Percentiles rank a stretch among this genome's conserved stretches.
phyloP scores from a whole-genome alignment of 1,140 invertebrate species.

The Danaus plexippus region DNA sequence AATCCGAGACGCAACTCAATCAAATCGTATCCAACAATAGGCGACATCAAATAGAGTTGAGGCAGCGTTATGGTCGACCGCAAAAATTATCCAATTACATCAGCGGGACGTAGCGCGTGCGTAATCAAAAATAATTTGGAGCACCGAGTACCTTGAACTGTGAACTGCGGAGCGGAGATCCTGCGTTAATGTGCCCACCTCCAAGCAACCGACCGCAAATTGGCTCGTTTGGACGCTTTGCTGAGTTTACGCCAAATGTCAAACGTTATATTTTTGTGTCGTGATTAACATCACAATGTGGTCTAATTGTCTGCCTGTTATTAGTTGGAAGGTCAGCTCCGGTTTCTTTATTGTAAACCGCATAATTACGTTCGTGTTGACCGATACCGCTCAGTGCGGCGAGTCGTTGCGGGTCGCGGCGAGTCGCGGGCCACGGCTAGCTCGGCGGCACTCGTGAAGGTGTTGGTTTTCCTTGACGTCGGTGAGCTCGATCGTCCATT shows the following conservation, averaged over 20 bases:
- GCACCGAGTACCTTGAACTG: constrained; percentile 9
- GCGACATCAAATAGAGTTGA: constrained; percentile 2
- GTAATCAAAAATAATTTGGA: constrained; percentile 56
- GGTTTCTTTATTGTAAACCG: background rate
- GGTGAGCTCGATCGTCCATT: constrained; percentile 27
- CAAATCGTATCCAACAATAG: too few species aligned
- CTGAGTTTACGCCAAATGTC: constrained; percentile 47
- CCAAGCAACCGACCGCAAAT: constrained; percentile 45
- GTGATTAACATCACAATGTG: constrained; percentile 38
- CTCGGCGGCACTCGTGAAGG: too few species aligned
- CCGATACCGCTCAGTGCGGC: too few species aligned
- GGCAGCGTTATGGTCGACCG: constrained; percentile 12
- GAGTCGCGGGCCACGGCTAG: too few species aligned
- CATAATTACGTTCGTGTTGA: too few species aligned
- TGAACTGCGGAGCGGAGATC: constrained; percentile 30
- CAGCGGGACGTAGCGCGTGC: constrained; percentile 25
- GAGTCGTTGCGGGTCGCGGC: too few species aligned
- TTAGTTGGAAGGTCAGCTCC: constrained; percentile 11
- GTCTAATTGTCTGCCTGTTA: constrained; percentile 31
- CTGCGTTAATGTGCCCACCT: constrained; percentile 44
- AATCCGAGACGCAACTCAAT: too few species aligned
- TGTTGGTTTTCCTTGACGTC: too few species aligned
- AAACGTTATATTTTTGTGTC: constrained; percentile 37
- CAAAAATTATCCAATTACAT: constrained; percentile 28
- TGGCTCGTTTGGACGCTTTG: constrained; percentile 31